Evolutionary conservation across 2,797 vertebrate genomes (phyloP).

Genomic region (Choloepus didactylus): DNA sequence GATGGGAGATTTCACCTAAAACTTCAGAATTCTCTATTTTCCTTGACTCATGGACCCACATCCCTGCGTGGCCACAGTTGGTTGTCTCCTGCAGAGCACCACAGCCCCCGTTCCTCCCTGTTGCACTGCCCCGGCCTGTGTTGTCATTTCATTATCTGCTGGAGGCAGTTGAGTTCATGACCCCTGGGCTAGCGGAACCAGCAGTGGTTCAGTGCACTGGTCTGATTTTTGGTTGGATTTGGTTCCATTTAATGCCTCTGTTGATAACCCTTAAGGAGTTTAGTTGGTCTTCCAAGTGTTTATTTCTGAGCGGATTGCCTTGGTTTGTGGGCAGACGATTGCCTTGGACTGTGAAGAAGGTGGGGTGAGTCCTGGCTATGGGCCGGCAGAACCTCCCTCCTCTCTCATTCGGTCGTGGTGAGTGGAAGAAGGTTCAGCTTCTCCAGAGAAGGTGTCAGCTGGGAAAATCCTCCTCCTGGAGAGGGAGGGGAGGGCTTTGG

Average conservation of each 20-base stretch:
- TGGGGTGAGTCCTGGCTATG: neutral
- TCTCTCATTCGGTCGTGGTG: neutral
- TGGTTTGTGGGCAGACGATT: neutral
- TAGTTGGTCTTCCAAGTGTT: neutral
- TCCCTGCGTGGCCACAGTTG: neutral
- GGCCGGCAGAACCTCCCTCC: neutral
- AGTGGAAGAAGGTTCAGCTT: neutral
- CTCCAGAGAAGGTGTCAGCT: neutral
- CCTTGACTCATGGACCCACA: neutral
- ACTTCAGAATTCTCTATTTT: slow-evolving; percentile 12
- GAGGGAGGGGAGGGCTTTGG: neutral
- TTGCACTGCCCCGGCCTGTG: too few relatives aligned
- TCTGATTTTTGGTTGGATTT: neutral
- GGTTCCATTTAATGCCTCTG: neutral
- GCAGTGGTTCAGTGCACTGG: neutral
- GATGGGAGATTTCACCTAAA: neutral
- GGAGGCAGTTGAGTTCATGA: too few relatives aligned
- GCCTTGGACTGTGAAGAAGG: neutral
- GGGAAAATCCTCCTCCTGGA: neutral
- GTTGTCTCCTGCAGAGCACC: accelerated
- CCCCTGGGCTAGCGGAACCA: neutral
- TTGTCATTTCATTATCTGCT: neutral
- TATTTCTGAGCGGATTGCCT: neutral
- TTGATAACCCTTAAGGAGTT: neutral
- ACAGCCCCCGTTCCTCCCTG: accelerated